Conservation (phyloP, 2,888 invertebrate species). For the Phlogophora meticulosa region DNA sequence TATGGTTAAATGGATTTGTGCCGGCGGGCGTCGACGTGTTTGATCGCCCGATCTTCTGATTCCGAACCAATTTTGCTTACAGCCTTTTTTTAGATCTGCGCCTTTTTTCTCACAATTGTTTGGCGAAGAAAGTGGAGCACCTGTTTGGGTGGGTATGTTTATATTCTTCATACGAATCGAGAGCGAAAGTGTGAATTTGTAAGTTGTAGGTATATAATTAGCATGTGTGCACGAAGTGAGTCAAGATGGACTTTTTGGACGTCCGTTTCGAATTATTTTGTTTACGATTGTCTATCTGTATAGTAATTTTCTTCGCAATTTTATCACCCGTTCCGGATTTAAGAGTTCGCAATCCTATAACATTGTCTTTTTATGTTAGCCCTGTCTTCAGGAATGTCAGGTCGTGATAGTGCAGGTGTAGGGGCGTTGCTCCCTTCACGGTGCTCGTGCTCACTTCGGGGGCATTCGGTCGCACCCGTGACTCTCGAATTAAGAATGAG, state of each 20-base stretch:
- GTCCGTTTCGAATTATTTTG: conserved; percentile 35
- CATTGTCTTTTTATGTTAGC: conserved; percentile 25
- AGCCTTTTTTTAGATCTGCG: conserved; percentile 49
- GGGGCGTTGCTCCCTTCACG: conserved; percentile 81
- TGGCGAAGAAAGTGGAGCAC: conserved; percentile 48
- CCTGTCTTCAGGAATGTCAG: conserved; percentile 79
- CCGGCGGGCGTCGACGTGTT: conserved; percentile 73
- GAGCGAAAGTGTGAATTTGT: conserved; percentile 53
- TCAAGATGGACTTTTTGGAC: conserved; percentile 24
- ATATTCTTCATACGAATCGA: conserved; percentile 37
- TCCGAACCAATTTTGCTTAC: conserved; percentile 66
- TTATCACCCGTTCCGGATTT: background rate
- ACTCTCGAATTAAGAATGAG: conserved; percentile 77
- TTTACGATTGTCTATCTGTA: conserved; percentile 24
- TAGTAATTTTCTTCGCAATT: conserved; percentile 6
- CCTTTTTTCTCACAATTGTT: conserved; percentile 37
- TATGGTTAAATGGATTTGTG: conserved; percentile 82
- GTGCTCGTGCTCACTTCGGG: conserved; percentile 74
- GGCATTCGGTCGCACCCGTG: conserved; percentile 73
- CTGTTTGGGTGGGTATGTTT: conserved; percentile 44
- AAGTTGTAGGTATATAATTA: conserved; percentile 44
- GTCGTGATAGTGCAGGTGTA: conserved; percentile 84
- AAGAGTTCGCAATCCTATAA: conserved; percentile 20
- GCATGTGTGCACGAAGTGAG: conserved; percentile 35
- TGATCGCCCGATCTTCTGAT: conserved; percentile 70